Conservation (phyloP, 2,797 vertebrate species). For the Mallotus villosus region DNA sequence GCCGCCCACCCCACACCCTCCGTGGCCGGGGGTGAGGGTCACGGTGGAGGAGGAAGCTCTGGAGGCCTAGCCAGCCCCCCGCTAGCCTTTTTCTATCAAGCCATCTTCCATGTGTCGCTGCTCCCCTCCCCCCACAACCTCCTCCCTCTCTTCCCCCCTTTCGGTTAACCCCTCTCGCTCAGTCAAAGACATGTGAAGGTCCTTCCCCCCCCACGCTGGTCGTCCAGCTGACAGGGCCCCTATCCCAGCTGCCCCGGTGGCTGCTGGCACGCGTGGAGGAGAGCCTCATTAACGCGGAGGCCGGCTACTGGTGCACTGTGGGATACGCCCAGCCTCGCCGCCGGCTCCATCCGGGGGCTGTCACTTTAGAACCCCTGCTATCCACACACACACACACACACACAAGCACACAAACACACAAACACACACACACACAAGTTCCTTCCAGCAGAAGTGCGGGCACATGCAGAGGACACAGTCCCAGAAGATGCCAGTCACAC, state of each 20-base stretch:
- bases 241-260: slow-evolving; percentile 3
- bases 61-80: not conserved
- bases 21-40: not conserved
- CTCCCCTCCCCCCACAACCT: not conserved
- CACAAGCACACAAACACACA: slow-evolving; percentile 2
- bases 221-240: slow-evolving; percentile 14
- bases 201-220: slow-evolving; percentile 2
- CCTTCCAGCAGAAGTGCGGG: too few relatives aligned
- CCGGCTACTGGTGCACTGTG: slow-evolving; percentile 16
- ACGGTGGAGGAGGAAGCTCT: not conserved
- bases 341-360: not conserved
- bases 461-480: too few relatives aligned
- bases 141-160: not conserved
- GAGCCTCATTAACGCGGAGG: slow-evolving; percentile 21
- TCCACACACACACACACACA: slow-evolving; percentile 1
- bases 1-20: slow-evolving; percentile 7
- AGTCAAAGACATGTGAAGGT: slow-evolving; percentile 26
- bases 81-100: not conserved
- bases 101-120: not conserved
- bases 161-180: not conserved
- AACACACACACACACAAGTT: not conserved
- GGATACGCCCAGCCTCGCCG: slow-evolving; percentile 10
- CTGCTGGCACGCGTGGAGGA: not conserved
- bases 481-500: not conserved
- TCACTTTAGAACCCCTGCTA: slow-evolving; percentile 12